phyloP scores from a whole-genome alignment of 1,140 invertebrate species.

The Panagrolaimus sp. region DNA sequence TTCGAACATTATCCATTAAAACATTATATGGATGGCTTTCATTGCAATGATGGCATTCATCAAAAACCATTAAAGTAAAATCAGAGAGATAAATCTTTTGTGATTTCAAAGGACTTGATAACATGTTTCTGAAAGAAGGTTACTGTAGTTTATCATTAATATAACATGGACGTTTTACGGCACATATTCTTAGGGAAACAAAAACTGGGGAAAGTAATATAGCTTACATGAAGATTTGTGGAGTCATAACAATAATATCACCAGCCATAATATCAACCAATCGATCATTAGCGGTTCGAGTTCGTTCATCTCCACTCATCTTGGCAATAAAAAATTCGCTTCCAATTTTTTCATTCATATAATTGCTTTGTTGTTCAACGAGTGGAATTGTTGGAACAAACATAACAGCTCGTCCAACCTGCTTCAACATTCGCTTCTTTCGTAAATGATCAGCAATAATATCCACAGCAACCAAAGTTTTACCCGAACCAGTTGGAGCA shows the following conservation, averaged over 20 bases:
- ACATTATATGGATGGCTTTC: constrained; percentile 42
- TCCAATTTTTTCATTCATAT: constrained; percentile 19
- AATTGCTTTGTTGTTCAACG: constrained; percentile 40
- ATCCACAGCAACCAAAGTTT: constrained; percentile 50
- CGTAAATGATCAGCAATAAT: constrained; percentile 38
- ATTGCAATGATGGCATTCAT: constrained; percentile 49
- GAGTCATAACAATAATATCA: constrained; percentile 44
- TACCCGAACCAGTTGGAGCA: constrained; percentile 53
- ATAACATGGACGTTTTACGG: too few species aligned
- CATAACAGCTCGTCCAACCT: constrained; percentile 32
- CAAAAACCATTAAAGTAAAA: constrained; percentile 47
- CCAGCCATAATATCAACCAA: neutral
- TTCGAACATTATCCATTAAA: neutral
- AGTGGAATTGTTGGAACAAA: constrained; percentile 51
- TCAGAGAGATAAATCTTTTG: constrained; percentile 41
- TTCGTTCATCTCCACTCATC: constrained; percentile 1
- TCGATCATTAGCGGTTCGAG: neutral
- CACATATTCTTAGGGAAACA: neutral
- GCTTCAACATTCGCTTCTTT: neutral
- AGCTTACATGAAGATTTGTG: constrained; percentile 37
- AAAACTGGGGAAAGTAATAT: neutral
- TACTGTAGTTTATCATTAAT: constrained; percentile 1
- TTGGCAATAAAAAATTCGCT: neutral
- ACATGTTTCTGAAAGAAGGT: constrained; percentile 42
- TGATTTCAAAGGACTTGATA: constrained; percentile 34